These are phyloP conservation scores for Adelosebastes latens DNA, from an alignment of 2,797 vertebrate species.

Conservation along the genomic window DNA sequence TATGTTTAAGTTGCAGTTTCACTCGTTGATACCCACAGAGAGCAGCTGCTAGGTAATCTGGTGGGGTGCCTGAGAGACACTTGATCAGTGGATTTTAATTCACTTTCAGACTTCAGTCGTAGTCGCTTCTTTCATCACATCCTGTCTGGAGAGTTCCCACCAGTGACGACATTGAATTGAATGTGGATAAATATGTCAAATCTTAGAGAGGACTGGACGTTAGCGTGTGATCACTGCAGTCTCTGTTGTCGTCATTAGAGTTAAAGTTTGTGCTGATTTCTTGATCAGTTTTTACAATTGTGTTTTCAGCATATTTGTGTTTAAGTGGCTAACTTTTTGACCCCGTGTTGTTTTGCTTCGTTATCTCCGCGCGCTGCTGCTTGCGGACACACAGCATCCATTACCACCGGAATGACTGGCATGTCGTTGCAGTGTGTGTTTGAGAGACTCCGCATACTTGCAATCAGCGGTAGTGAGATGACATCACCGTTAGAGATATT, in stretches of 20 bases:
- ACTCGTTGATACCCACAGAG: neutral
- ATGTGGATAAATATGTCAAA: neutral
- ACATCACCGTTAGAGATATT: slow-evolving; percentile 46
- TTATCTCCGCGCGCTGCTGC: slow-evolving; percentile 23
- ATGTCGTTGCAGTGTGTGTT: slow-evolving; percentile 32
- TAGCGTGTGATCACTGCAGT: neutral
- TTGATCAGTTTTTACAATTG: neutral
- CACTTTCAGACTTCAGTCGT: neutral
- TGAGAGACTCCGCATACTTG: neutral
- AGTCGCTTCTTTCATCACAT: neutral
- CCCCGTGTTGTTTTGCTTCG: neutral
- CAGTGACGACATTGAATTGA: neutral
- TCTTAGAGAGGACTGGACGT: neutral
- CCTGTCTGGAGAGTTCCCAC: neutral
- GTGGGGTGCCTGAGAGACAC: neutral
- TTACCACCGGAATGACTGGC: slow-evolving; percentile 48
- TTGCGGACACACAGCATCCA: slow-evolving; percentile 10
- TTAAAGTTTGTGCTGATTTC: neutral
- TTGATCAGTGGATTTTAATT: neutral
- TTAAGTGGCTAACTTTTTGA: neutral
- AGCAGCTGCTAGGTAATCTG: slow-evolving; percentile 18
- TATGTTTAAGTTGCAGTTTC: neutral
- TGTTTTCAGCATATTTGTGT: neutral
- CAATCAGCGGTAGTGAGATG: slow-evolving; percentile 18
- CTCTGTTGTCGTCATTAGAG: no score